phyloP scores from a whole-genome alignment of 2,797 vertebrate species.

The Echeneis naucrates region DNA sequence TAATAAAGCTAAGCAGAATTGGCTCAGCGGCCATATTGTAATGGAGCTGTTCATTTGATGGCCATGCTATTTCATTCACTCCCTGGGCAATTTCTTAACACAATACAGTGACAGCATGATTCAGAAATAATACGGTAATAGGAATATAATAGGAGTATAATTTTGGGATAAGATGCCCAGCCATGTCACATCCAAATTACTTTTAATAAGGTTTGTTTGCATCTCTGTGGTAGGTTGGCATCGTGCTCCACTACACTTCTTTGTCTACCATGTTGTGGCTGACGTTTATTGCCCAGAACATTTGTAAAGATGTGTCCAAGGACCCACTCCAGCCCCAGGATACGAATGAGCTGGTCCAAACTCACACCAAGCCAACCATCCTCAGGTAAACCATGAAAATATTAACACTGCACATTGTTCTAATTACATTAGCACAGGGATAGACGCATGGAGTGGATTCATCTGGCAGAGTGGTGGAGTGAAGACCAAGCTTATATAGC shows the following conservation, averaged over 20 bases:
- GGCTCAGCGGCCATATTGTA: too few relatives aligned
- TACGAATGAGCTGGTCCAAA: conserved; percentile 78
- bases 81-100: too few relatives aligned
- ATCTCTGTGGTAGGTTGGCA: conserved; percentile 87
- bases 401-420: neutral
- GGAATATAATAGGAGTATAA: neutral
- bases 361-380: conserved; percentile 67
- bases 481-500: too few relatives aligned
- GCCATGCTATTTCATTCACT: too few relatives aligned
- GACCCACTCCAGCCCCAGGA: conserved; percentile 85
- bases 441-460: too few relatives aligned
- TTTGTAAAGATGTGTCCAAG: conserved; percentile 93
- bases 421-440: too few relatives aligned
- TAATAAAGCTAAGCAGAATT: too few relatives aligned
- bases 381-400: conserved; percentile 72
- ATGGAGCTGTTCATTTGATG: too few relatives aligned
- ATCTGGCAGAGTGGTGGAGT: too few relatives aligned
- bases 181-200: neutral
- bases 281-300: conserved; percentile 91
- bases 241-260: conserved; percentile 92
- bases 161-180: neutral
- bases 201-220: neutral
- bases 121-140: conserved; percentile 4
- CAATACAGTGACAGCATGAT: too few relatives aligned
- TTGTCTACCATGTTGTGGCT: conserved; percentile 96